Evolutionary conservation across 2,797 vertebrate genomes (phyloP), one percentile per base, ranked within the genome.

Genomic region (Bradypodion ventrale): DNA sequence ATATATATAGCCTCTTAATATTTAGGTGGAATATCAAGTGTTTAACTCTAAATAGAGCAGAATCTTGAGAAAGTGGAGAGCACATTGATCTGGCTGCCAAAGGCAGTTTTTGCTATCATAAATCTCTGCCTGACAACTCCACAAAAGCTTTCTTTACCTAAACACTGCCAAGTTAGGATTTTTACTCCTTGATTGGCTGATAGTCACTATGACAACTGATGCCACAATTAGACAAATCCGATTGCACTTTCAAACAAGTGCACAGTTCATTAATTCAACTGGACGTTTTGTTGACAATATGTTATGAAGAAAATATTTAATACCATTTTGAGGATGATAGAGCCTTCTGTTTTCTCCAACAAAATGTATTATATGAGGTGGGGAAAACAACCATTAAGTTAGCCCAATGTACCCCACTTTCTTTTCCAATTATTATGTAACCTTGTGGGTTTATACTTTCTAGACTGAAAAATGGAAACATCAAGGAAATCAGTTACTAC

Each of bases 171-270:
- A 98, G 96, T 96, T 96, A 96, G 96, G 96, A 96, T 96, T 96
- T 97, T 97, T 97, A 97, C 97, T 96, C 96, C 94, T 94, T 87
- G 97, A 98, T 97, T 96, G 96, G 95, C 95, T 94, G 98, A 98
- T 98, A 98, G 97, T 98, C 94, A 94, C 97, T 97, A 97, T 98
- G 97, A 97, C 97, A 97, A 98, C 97, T 90, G 95, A 96, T 96
- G 94, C 96, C 96, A 98, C 97, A 98, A 98, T 98, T 98, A 98
- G 97, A 98, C 97, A 97, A 97, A 95, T 96, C 96, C 97, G 97
- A 98, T 97, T 96, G 97, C 88, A 96, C 96, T 97, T 98, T 97
- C 95, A 97, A 97, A 97, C 96, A 96, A 92, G 94, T 94, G 94
- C 93, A 91, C 95, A 95, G 97, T 97, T 97, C 96, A 98, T 98